Evolutionary conservation across 2,797 vertebrate genomes (phyloP), one percentile per base, ranked within the genome.

Genomic region (Cryptoblepharus egeriae): DNA sequence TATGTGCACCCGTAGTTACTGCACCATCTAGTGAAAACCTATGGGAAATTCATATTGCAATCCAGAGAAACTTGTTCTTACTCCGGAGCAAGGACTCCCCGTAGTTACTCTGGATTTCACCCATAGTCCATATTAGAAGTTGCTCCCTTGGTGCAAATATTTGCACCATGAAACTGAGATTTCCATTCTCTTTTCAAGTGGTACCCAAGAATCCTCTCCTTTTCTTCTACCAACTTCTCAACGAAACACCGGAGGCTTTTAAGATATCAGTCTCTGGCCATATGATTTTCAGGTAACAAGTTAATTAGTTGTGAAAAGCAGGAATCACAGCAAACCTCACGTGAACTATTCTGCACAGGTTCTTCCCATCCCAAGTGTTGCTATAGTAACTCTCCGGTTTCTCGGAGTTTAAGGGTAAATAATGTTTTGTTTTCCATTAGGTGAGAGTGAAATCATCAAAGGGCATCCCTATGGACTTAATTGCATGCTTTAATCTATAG

Each of bases 381-480:
- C 39, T 60, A 70, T 76, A n/a, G 63, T 15, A 79, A 61, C 77
- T 64, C 3, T 12, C 57, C 7, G 65, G 45, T 64, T 79, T 79
- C 35, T 16, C 37, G 73, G 77, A 86, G 22, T 70, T n/a, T n/a
- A 67, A 65, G 7, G 1, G 69, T 77, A 49, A 24, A 85, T n/a
- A 16, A 22, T 39, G 32, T 80, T 77, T 1, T 55, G 15, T 69
- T 28, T 55, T 22, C 42, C 28, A 76, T 0, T 49, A 88, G 80
- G 75, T 57, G 80, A 82, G 83, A 80, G 64, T 55, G 58, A 30
- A 75, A 60, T 67, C 42, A 77, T 37, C 39, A 71, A n/a, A 88
- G 74, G 76, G 3, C 2, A 49, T 35, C 4, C 15, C n/a, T 52
- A 26, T 20, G 28, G 24, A 22, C 15, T 61, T 70, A 45, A 61